phyloP scores from a whole-genome alignment of 2,797 vertebrate species.

The Onychomys torridus region DNA sequence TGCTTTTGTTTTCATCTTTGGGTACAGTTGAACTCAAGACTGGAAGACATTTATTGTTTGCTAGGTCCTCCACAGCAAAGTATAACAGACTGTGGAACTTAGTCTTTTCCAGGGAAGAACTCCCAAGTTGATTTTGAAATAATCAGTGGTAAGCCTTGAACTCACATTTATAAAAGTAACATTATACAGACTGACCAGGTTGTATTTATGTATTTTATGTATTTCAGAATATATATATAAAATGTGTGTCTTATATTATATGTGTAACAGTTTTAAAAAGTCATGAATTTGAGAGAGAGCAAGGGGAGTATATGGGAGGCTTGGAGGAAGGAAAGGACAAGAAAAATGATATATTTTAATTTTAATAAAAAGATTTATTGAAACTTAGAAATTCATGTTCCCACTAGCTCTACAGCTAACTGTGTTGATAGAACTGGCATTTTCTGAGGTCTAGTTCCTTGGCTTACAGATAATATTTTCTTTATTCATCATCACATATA shows the following conservation, averaged over 20 bases:
- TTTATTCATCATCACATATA: neutral
- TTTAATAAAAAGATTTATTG: neutral
- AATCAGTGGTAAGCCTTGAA: neutral
- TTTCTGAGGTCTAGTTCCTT: neutral
- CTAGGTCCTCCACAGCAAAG: neutral
- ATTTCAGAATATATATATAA: neutral
- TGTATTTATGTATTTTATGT: neutral
- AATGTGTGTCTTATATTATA: neutral
- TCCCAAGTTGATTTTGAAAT: neutral
- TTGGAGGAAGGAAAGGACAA: neutral
- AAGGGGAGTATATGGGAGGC: neutral
- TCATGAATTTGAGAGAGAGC: neutral
- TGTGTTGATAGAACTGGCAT: neutral
- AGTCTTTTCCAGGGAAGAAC: neutral
- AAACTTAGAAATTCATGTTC: neutral
- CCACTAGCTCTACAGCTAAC: neutral
- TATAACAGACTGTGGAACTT: neutral
- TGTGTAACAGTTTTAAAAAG: neutral
- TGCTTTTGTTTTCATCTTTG: conserved; percentile 42
- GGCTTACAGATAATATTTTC: neutral
- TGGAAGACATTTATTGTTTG: neutral
- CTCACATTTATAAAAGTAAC: neutral
- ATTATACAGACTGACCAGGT: neutral
- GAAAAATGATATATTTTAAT: neutral
- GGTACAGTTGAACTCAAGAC: neutral